phyloP scores from a whole-genome alignment of 2,797 vertebrate species.

The Girardinus metallicus region DNA sequence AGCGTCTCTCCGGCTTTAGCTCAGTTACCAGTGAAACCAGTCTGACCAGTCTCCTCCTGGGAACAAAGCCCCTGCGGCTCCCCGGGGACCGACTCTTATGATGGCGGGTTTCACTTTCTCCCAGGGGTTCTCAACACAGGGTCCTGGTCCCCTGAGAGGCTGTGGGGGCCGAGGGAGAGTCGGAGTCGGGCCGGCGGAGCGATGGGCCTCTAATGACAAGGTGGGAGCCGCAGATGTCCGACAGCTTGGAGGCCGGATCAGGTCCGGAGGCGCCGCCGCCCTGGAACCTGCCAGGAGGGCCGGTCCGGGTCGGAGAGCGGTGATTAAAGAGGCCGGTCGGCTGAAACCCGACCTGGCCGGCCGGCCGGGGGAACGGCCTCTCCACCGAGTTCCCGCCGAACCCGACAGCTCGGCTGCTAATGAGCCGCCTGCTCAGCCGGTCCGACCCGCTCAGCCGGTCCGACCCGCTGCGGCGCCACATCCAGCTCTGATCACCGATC shows the following conservation, averaged over 20 bases:
- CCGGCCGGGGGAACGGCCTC: conserved; percentile 49
- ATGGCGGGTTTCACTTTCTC: conserved; percentile 42
- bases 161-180: conserved; percentile 62
- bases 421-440: conserved; percentile 33
- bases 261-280: conserved; percentile 26
- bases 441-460: neutral
- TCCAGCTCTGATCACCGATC: neutral
- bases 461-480: neutral
- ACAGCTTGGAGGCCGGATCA: conserved; percentile 78
- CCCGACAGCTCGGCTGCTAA: conserved; percentile 64
- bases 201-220: conserved; percentile 81
- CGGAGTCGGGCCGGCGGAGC: conserved; percentile 51
- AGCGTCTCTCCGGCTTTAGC: conserved; percentile 23
- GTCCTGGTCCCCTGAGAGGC: conserved; percentile 65
- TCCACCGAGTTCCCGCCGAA: conserved; percentile 41
- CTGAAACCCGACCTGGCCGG: conserved; percentile 61
- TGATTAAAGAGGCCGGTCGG: conserved; percentile 74
- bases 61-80: conserved; percentile 58
- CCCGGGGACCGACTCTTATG: conserved; percentile 50
- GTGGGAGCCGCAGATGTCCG: conserved; percentile 81
- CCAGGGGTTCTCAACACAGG: conserved; percentile 52
- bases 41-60: conserved; percentile 40
- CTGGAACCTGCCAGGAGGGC: conserved; percentile 54
- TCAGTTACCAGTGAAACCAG: conserved; percentile 62
- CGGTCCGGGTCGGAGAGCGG: conserved; percentile 50